Base-by-base conservation (phyloP, 2,113 vertebrate species). In the Zapus hudsonius region DNA sequence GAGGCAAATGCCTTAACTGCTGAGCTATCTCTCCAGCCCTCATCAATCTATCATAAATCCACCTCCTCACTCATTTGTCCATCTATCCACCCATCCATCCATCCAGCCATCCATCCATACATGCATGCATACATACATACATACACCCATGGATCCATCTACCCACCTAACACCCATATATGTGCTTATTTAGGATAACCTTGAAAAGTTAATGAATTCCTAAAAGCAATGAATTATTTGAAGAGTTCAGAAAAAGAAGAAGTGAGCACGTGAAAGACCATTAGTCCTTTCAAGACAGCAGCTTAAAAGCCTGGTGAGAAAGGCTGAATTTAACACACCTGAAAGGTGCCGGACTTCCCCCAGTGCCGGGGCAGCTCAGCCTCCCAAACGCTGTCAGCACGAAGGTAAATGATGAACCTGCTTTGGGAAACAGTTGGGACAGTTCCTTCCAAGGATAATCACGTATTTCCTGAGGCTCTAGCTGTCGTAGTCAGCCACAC, bases 221-320 rank as follows among this genome's bases (percentile, higher is more conserved):
- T 74, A 72, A 67, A 79, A 72, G 15, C 25, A 92, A 90, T 76
- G 40, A 80, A 57, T 87, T 76, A 64, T 93, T 75, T 92, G 59
- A 89, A 84, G 75, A 89, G 12, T 72, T 89, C n/a, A 80, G 66
- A 91, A 31, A 89, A 85, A 47, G 12, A 92, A 27, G 16, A 91
- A 67, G n/a, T n/a, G n/a, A 63, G 57, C 12, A 59, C 29, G 44
- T 42, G 38, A 85, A 82, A 87, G 69, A 74, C 64, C 79, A 52
- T 61, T 79, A 82, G 63, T 88, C 33, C 75, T 84, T 79, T 75
- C 2, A 70, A 80, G 94, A 89, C 70, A 84, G 10, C 11, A 75
- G 33, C 69, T 61, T 64, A 44, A 87, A 89, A 80, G 69, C 61
- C 59, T 66, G 87, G 5, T 1, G 16, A 91, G 57, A 91, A 89